Conservation (phyloP, 1,140 invertebrate genomes). For the Panagrolaimus sp. region DNA sequence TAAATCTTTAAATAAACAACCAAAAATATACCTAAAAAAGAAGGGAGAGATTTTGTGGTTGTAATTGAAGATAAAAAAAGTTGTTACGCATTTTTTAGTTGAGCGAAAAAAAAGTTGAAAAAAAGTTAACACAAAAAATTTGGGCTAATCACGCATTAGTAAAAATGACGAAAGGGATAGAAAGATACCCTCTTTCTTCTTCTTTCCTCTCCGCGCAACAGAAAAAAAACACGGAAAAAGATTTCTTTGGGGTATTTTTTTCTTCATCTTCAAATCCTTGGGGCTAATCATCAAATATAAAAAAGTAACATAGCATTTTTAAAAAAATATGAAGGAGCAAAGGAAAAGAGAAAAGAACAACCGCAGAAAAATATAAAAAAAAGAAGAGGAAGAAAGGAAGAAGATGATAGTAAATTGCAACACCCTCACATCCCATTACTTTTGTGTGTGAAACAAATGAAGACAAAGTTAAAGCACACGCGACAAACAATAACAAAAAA, state of each 20-base stretch:
- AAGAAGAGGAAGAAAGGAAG: background rate
- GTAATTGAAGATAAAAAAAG: background rate
- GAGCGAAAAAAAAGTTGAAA: background rate
- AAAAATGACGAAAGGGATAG: no score
- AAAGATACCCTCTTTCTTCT: no score
- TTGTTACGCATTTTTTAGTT: background rate
- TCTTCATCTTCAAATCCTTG: no score
- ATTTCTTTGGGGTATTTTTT: no score
- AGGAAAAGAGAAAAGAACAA: background rate
- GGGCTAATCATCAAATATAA: background rate
- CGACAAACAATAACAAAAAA: constrained; percentile 13
- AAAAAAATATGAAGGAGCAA: background rate
- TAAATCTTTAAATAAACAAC: background rate
- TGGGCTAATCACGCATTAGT: no score
- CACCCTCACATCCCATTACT: background rate
- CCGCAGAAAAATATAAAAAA: no score
- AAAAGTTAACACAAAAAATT: no score
- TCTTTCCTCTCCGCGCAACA: no score
- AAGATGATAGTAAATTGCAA: constrained; percentile 2
- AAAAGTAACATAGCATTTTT: background rate
- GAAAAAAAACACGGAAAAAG: no score
- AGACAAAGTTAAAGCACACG: background rate
- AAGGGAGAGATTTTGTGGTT: background rate
- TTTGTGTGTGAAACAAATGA: background rate
- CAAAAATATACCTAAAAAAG: background rate